Conservation (phyloP, 1,140 invertebrate species). For the Chionoecetes opilio region DNA sequence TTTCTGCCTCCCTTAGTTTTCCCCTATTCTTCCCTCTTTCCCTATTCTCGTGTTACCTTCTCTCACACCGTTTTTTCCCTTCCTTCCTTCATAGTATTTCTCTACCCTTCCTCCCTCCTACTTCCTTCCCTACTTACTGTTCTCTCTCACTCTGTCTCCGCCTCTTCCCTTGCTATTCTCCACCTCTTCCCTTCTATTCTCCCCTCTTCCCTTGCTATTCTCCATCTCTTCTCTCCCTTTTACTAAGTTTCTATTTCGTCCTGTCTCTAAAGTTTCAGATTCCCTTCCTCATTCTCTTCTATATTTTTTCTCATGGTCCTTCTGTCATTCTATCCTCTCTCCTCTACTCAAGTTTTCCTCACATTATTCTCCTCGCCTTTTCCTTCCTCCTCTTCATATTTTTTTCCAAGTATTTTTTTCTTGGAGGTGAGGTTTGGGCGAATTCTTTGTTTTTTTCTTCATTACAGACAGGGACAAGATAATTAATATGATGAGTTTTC, state of each 20-base stretch:
- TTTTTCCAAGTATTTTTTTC: too few species aligned
- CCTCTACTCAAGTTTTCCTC: background rate
- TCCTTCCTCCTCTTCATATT: background rate
- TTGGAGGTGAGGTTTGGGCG: background rate
- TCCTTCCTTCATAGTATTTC: background rate
- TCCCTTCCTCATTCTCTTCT: background rate
- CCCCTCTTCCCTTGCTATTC: too few species aligned
- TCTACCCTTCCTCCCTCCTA: background rate
- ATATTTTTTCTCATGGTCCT: background rate
- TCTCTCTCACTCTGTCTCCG: background rate
- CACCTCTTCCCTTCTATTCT: too few species aligned
- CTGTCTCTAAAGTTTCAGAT: too few species aligned
- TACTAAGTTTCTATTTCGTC: too few species aligned
- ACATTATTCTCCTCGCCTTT: background rate
- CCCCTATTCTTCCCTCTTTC: background rate
- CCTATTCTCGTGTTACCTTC: background rate
- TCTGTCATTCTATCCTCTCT: background rate
- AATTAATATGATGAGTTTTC: slow-evolving; percentile 31
- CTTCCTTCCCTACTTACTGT: background rate
- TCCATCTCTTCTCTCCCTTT: too few species aligned
- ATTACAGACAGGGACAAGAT: background rate
- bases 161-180: background rate
- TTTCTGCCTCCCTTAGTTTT: background rate
- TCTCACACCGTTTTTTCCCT: background rate
- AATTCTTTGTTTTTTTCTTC: background rate